phyloP scores from a whole-genome alignment of 2,113 vertebrate genomes.

The Strigops habroptila region DNA sequence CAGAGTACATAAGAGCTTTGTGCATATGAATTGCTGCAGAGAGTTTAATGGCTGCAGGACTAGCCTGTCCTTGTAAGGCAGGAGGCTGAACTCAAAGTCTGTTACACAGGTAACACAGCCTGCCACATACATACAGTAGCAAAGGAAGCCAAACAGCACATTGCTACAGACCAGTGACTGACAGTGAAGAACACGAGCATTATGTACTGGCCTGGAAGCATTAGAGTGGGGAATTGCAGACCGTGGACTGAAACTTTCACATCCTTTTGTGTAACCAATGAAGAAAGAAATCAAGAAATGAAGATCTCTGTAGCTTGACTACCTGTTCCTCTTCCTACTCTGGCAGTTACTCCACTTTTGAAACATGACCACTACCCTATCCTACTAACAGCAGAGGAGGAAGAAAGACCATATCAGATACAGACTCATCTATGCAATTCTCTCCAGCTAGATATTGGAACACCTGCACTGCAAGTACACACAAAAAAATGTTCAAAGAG shows the following conservation, averaged over 20 bases:
- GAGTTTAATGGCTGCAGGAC: not conserved
- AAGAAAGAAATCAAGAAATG: not conserved
- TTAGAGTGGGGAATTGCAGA: not conserved
- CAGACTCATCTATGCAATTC: not conserved
- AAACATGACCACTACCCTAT: not conserved
- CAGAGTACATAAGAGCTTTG: rapidly evolving
- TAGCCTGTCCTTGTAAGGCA: not conserved
- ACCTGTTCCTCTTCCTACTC: not conserved
- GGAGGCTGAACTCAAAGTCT: not conserved
- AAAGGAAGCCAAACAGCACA: not conserved
- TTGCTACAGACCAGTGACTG: not conserved
- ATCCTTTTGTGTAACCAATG: not conserved
- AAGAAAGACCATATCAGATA: not conserved
- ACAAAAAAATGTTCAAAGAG: not conserved
- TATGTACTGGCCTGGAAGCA: not conserved
- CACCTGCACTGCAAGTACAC: rapidly evolving
- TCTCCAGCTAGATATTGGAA: not conserved
- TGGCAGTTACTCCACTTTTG: not conserved
- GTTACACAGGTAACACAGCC: not conserved
- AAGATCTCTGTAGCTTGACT: not conserved
- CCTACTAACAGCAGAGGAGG: not conserved
- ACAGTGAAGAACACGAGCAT: rapidly evolving
- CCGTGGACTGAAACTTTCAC: not conserved
- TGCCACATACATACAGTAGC: not conserved
- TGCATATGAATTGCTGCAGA: rapidly evolving